Percentiles rank a stretch among this genome's conserved stretches.
Evolutionary conservation across 2,888 invertebrate species (phyloP).

Genomic region (Cryptocephalus primarius): DNA sequence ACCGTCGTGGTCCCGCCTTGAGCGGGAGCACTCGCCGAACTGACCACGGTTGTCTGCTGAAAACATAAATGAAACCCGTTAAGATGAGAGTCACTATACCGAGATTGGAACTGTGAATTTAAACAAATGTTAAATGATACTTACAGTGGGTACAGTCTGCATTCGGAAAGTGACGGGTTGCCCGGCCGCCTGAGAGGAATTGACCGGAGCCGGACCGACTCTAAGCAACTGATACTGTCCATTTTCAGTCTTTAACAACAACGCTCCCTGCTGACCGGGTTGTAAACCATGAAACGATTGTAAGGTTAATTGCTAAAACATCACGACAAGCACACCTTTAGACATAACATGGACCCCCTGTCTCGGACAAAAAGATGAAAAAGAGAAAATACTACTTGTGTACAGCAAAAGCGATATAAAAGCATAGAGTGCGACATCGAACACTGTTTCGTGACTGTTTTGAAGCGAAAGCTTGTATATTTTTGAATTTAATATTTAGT

Average conservation of each 20-base stretch:
- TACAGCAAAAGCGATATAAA: neutral
- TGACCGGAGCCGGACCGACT: constrained; percentile 66
- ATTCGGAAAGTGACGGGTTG: constrained; percentile 68
- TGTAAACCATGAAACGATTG: constrained; percentile 79
- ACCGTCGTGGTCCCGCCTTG: constrained; percentile 25
- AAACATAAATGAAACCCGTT: constrained; percentile 2
- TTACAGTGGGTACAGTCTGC: constrained; percentile 80
- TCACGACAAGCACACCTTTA: constrained; percentile 16
- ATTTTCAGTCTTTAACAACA: constrained; percentile 93
- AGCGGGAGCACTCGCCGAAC: constrained; percentile 20
- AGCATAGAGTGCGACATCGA: too few relatives aligned
- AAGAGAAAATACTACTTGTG: constrained; percentile 7
- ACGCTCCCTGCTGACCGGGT: constrained; percentile 78
- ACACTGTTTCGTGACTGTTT: constrained; percentile 1
- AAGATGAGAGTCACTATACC: too few relatives aligned
- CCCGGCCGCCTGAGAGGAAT: constrained; percentile 45
- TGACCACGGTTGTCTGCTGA: constrained; percentile 17
- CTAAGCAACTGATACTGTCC: constrained; percentile 90
- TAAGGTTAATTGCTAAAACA: constrained; percentile 65
- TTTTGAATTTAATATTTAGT: too few relatives aligned
- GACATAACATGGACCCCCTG: constrained; percentile 12
- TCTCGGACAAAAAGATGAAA: constrained; percentile 6
- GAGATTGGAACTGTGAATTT: too few relatives aligned
- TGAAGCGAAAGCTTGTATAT: constrained; percentile 1
- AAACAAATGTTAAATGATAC: constrained; percentile 30